A percentile compares a stretch with the other conserved stretches of the same genome.
These are phyloP conservation scores for Teleopsis dalmanni DNA, from an alignment of 1,140 invertebrate species.

Conservation along the genomic window DNA sequence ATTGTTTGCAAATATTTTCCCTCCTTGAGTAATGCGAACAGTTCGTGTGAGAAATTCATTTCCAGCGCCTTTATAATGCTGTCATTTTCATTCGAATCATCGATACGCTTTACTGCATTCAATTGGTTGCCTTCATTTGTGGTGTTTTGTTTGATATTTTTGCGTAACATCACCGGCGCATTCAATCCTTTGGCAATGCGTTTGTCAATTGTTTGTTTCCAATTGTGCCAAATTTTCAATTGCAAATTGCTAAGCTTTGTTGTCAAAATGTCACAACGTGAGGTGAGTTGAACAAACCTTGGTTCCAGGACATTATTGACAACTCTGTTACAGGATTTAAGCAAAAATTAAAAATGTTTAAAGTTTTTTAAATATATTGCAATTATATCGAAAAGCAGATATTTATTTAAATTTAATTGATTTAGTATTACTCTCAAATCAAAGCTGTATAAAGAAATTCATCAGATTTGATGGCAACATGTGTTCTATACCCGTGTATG, in stretches of 20 bases:
- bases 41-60: constrained; percentile 29
- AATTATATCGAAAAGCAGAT: too few species aligned
- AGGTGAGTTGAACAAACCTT: constrained; percentile 15
- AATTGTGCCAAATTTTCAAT: constrained; percentile 34
- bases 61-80: constrained; percentile 10
- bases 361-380: too few species aligned
- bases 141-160: neutral
- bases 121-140: neutral
- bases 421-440: too few species aligned
- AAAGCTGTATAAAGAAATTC: too few species aligned
- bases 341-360: too few species aligned
- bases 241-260: constrained; percentile 36
- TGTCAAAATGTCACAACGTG: constrained; percentile 31
- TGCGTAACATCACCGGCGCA: constrained; percentile 18
- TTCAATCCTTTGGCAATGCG: constrained; percentile 24
- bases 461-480: too few species aligned
- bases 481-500: too few species aligned
- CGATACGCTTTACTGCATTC: neutral
- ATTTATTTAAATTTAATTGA: too few species aligned
- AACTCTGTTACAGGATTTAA: too few species aligned
- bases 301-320: too few species aligned
- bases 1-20: constrained; percentile 32
- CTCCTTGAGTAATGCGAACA: constrained; percentile 33
- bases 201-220: constrained; percentile 29
- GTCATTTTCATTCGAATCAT: neutral